Evolutionary conservation across 2,113 vertebrate species (phyloP), one percentile per base, ranked within the genome.

Genomic region (Tor tambroides): DNA sequence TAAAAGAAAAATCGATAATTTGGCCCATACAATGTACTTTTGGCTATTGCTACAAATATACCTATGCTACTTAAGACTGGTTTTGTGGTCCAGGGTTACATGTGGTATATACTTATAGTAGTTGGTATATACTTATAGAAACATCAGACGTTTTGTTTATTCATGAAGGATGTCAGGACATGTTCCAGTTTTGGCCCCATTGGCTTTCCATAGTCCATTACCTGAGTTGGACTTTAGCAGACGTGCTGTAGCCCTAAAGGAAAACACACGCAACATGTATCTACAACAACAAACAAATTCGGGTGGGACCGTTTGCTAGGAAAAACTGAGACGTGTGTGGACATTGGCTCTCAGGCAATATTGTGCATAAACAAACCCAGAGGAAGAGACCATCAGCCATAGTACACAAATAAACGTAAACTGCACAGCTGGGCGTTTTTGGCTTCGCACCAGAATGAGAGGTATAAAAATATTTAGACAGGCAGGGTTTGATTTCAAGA

Each of bases 321-420:
- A 90, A 88, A 90, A 88, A 82, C 54, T 90, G 89, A 90, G 82
- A 41, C 56, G 28, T 83, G 87, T 87, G 89, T 87, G 85, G 79
- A 80, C 85, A 63, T 88, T 90, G 85, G 89, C 85, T 85, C 61
- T 74, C 65, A 21, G 69, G 80, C 74, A 87, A 74, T 69, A 78
- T 38, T 88, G 79, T 79, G 21, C 80, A 88, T 88, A 90, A 85
- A 85, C 85, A 90, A 84, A 71, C 78, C 56, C 83, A 81, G 81
- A 87, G 63, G 77, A 76, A 61, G 69, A 87, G 56, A 87, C 54
- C 69, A 72, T 84, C 78, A 84, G 74, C 84, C 85, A 81, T 38
- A 77, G 63, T 38, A 65, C 67, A 77, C 17, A 82, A 81, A 82
- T 32, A 63, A 86, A 86, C 79, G 38, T 28, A 51, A 54, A 46